Base-by-base conservation (phyloP, 1,140 invertebrate species). In the Trichogramma pretiosum region DNA sequence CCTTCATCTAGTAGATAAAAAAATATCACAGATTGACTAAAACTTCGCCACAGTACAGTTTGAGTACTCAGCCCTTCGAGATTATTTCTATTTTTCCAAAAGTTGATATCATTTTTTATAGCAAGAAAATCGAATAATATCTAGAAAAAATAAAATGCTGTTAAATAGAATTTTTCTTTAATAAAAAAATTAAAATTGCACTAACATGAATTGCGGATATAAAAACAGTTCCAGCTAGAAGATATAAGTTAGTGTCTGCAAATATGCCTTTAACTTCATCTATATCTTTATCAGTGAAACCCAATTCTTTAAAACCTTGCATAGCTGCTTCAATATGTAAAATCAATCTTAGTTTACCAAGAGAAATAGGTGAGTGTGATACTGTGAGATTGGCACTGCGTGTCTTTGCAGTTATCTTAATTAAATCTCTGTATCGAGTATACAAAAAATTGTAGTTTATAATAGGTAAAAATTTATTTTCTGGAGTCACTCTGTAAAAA, bases 191-290 rank as follows among this genome's bases (percentile, higher is more conserved):
- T 46, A 16, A 24, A 8, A 16, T n/a, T 21, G 22, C 21, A 58
- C 87, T 83, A 77, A 96, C 92, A 82, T 99, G 95, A 59, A 94
- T 77, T 48, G 88, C 85, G 34, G 92, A 85, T 50, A 98, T 87
- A 54, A 91, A 76, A 55, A 98, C 80, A n/a, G 94, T 98, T 23
- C 87, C 76, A 55, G 85, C 83, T n/a, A 99, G 68, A 37, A 99
- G 76, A 67, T 91, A 92, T 10, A 98, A 73, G 70, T 96, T 98
- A 1, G 93, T 97, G 59, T 98, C 94, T 1, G 87, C 84, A 74
- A 98, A 97, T 58, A 98, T 89, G 38, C 87, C 85, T 72, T 98
- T 98, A 0, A 98, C 82, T 76, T 98, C 93, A 74, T 98, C 94
- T 34, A 93, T 75, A 72, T 98, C 94, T 69, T 95, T 95, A 37